Base-by-base conservation (phyloP, 2,888 invertebrate genomes). In the Latrodectus hesperus region DNA sequence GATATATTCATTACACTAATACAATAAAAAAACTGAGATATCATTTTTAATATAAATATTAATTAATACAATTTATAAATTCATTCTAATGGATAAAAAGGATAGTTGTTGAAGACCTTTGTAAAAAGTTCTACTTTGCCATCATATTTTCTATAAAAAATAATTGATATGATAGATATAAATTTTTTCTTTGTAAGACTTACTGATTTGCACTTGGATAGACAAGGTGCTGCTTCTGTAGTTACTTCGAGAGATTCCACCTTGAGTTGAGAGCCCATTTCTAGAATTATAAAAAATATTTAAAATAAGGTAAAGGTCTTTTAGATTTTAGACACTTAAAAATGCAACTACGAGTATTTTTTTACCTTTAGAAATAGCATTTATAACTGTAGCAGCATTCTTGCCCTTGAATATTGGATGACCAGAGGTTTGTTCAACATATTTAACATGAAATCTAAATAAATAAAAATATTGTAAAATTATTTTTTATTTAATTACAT, bases 161-260 rank as follows among this genome's bases (percentile, higher is more conserved):
- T 67, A 68, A 68, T 22, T 68, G 12, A 9, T 22, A 10, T 17
- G 10, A 12, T 10, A 75, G 14, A 65, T 52, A 38, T 10, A 67
- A 22, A 5, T 53, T 52, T 49, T 64, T 52, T 51, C 16, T 6
- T 49, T 11, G 52, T 4, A 71, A 82, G 16, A 87, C 88, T 84
- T 70, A 88, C 88, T 22, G 88, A 67, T 60, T 74, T 81, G 49
- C 88, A 88, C 10, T 88, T 76, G 12, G 38, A 75, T 80, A 88
- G n/a, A 49, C 64, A 68, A 73, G 60, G 60, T 60, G 60, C 72
- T 51, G 26, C 53, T 38, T 85, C 82, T 55, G 64, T 38, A 16
- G 52, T 22, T 17, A 78, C 81, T 82, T 85, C 85, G 9, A 88
- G 73, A 26, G 73, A 16, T 51, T 88, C 88, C 67, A 51, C 76